Conservation (phyloP, 2,113 vertebrate genomes). For the Theropithecus gelada region DNA sequence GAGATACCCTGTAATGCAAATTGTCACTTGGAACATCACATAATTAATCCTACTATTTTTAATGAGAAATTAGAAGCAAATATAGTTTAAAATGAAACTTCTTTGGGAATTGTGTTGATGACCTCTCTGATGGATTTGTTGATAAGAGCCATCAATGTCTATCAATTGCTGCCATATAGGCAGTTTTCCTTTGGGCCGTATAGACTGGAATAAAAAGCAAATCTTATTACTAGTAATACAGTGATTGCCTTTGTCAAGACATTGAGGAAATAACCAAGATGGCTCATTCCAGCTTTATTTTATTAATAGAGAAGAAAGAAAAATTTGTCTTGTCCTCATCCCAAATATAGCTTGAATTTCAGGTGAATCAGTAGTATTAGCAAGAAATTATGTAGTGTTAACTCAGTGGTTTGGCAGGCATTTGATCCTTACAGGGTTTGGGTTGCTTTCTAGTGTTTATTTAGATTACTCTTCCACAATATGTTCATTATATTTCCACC, state of each 20-base stretch:
- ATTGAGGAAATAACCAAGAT: neutral
- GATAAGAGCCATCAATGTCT: neutral
- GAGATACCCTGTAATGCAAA: neutral
- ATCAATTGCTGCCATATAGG: neutral
- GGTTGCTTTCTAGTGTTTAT: neutral
- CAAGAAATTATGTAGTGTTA: neutral
- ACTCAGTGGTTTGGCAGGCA: neutral
- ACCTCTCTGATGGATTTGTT: neutral
- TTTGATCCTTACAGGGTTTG: neutral
- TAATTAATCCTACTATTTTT: neutral
- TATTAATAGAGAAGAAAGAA: neutral
- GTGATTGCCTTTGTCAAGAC: neutral
- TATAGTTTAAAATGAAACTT: neutral
- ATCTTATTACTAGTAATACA: neutral
- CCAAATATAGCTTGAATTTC: conserved; percentile 22
- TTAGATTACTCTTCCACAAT: conserved; percentile 5
- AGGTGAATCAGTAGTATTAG: neutral
- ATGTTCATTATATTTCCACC: neutral
- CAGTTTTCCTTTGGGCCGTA: neutral
- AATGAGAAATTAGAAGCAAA: conserved; percentile 18
- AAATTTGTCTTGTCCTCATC: neutral
- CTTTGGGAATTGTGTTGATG: neutral
- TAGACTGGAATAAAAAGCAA: neutral
- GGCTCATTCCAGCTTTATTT: neutral
- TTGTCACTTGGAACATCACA: neutral